Evolutionary conservation across 2,888 invertebrate genomes (phyloP), one percentile per base, ranked within the genome.

Genomic region (Eilema depressum): DNA sequence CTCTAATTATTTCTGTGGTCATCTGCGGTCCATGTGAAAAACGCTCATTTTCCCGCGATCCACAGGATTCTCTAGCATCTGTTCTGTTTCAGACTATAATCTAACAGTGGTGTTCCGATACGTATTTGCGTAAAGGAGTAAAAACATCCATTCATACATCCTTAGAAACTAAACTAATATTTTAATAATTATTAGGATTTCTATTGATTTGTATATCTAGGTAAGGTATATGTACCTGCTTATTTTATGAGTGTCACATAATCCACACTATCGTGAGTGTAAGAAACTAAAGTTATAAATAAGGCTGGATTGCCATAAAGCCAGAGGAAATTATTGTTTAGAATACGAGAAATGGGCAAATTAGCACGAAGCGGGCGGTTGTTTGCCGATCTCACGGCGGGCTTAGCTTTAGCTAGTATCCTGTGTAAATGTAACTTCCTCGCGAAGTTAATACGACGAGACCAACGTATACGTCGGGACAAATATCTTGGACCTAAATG

Each of bases 361-460:
- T 89, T 89, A 86, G 88, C 88, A 84, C 87, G 84, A 82, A 78
- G 77, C 82, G 71, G 78, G 71, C 79, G 72, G 79, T 82, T 93
- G 89, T 93, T 93, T 93, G 90, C 88, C 70, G 86, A 93, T 94
- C 94, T 90, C 93, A 94, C 92, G 89, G 79, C 81, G 78, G 78
- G 74, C 81, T 81, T 78, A 78, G 74, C 81, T 81, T 79, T 79
- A 74, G 77, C 65, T 63, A 23, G 87, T 87, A 89, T 92, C 92
- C 92, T 90, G 89, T 85, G 88, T 86, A 81, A 87, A 87, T 83
- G 79, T 77, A 84, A 78, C 81, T 82, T 80, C 78, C 77, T 75
- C 75, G 80, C 79, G 75, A 78, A 81, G 71, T 77, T 74, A 77
- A 79, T 71, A 79, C 79, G 78, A 84, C 83, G 79, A 76, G 85